A percentile compares a stretch with the other conserved stretches of the same genome.
Evolutionary conservation across 2,797 vertebrate species (phyloP).

Genomic region (Eulemur albifrons): DNA sequence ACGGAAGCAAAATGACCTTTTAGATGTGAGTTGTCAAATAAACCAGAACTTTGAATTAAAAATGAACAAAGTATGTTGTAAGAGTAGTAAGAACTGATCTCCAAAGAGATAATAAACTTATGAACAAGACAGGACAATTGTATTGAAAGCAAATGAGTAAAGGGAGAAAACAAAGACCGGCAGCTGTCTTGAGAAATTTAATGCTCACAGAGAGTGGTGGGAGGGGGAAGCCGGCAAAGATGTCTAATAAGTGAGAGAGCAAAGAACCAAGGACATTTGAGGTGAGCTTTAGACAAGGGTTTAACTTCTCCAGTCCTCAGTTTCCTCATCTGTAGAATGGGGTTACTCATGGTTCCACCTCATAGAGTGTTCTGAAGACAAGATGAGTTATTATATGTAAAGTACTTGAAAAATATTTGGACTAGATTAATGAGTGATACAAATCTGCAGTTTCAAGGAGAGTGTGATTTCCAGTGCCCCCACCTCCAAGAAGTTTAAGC

Average conservation of each 20-base stretch:
- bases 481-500: neutral
- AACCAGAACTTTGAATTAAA: neutral
- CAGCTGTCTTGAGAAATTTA: neutral
- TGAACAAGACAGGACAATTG: neutral
- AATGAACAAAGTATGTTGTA: neutral
- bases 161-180: neutral
- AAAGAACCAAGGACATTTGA: neutral
- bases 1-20: neutral
- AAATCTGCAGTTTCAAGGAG: neutral
- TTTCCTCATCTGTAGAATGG: neutral
- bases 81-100: neutral
- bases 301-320: neutral
- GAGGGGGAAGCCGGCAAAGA: neutral
- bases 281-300: neutral
- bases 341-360: neutral
- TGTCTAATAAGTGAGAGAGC: neutral
- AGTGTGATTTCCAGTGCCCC: neutral
- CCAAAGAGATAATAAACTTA: neutral
- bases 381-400: neutral
- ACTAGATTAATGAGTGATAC: neutral
- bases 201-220: neutral
- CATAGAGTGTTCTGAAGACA: neutral
- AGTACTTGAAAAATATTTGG: neutral
- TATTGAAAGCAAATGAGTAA: neutral
- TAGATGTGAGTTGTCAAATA: neutral